Conservation (phyloP, 92 coral and sea anemone genomes). For the Paragorgia papillata region DNA sequence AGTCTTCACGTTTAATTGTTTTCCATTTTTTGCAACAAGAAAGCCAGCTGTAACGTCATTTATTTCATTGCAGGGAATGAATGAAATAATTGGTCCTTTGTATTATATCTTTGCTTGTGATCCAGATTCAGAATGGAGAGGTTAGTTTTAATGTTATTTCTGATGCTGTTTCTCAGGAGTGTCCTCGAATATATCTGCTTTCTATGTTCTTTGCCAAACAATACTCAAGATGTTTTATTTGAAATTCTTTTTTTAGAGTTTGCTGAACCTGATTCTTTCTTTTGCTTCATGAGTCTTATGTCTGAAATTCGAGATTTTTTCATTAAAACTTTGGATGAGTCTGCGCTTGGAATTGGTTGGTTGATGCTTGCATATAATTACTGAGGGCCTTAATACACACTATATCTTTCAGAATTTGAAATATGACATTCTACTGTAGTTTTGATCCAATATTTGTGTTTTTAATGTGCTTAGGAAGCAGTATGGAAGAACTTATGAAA, state of each 20-base stretch:
- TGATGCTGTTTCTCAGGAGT: too few species aligned
- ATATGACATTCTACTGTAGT: too few species aligned
- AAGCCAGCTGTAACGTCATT: too few species aligned
- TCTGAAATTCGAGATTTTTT: constrained; percentile 97
- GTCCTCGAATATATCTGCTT: too few species aligned
- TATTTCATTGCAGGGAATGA: constrained; percentile 79
- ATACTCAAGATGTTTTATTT: too few species aligned
- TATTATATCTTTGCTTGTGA: constrained; percentile 91
- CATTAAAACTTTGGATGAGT: constrained; percentile 93
- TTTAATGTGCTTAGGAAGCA: constrained; percentile 60
- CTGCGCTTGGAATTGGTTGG: constrained; percentile 94
- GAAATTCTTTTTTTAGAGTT: constrained; percentile 68
- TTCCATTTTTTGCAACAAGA: too few species aligned
- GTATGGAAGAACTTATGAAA: constrained; percentile 78
- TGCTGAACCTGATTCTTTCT: constrained; percentile 96
- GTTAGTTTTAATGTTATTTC: constrained; percentile 56
- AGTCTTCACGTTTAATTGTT: not conserved
- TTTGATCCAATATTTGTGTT: not conserved
- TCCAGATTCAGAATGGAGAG: constrained; percentile 84
- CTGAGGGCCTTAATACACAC: too few species aligned
- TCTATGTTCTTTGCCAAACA: too few species aligned
- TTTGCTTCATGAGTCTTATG: constrained; percentile 96
- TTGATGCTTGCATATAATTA: not conserved
- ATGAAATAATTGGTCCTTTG: constrained; percentile 96
- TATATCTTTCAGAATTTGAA: too few species aligned